Evolutionary conservation across 2,113 vertebrate genomes (phyloP).

Genomic region (Eptesicus fuscus): DNA sequence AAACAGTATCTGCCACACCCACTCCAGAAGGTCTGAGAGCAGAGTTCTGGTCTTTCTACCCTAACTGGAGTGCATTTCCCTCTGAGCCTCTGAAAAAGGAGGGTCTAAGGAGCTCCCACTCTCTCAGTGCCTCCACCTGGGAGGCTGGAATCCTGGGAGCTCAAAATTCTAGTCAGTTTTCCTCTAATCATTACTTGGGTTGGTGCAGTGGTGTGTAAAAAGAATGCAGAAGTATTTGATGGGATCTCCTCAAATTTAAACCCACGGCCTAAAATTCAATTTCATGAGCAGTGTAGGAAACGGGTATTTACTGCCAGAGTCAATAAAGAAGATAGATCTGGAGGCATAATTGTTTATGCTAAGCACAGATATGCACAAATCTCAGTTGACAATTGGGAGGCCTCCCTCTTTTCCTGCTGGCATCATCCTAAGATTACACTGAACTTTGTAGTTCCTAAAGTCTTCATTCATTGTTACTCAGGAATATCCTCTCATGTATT

Average conservation of each 20-base stretch:
- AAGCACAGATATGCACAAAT: background rate
- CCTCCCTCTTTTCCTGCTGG: background rate
- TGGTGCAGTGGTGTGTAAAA: background rate
- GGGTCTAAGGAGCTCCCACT: background rate
- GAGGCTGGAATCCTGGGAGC: background rate
- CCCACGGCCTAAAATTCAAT: background rate
- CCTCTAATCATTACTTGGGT: background rate
- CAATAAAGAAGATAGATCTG: background rate
- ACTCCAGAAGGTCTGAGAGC: background rate
- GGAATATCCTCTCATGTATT: background rate
- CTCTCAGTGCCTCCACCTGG: background rate
- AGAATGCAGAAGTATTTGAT: background rate
- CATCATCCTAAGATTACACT: background rate
- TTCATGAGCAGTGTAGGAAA: background rate
- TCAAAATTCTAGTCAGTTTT: background rate
- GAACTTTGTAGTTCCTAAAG: background rate
- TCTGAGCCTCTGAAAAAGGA: background rate
- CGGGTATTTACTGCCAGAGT: background rate
- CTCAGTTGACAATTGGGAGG: background rate
- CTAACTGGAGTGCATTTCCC: background rate
- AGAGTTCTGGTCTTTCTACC: background rate
- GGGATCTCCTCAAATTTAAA: constrained; percentile 15
- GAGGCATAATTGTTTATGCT: background rate
- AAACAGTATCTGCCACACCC: background rate
- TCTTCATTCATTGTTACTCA: background rate